phyloP scores from a whole-genome alignment of 2,113 vertebrate species.

The Panurus biarmicus region DNA sequence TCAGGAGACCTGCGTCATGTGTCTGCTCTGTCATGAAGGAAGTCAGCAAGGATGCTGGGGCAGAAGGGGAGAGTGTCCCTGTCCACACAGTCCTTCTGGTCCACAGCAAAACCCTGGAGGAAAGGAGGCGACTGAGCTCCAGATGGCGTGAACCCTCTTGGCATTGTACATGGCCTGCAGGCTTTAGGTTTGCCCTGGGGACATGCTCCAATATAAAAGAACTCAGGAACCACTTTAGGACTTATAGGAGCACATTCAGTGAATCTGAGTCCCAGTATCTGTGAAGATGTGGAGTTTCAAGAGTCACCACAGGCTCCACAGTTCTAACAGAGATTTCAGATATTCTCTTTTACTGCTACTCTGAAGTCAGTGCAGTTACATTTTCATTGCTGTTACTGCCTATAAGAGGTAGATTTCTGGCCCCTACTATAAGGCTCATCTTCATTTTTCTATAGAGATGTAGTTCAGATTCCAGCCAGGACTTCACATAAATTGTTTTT shows the following conservation, averaged over 20 bases:
- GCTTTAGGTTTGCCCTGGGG: neutral
- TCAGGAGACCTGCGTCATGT: neutral
- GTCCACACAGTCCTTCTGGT: neutral
- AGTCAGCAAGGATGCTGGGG: neutral
- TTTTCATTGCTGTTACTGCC: neutral
- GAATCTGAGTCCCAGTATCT: neutral
- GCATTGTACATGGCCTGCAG: neutral
- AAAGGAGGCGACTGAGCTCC: neutral
- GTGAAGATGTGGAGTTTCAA: neutral
- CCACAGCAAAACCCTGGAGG: neutral
- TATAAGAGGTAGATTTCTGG: neutral
- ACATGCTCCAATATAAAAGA: neutral
- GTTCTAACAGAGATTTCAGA: neutral
- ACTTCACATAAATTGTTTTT: constrained; percentile 17
- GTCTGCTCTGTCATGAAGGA: neutral
- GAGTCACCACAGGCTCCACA: neutral
- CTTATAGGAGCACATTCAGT: neutral
- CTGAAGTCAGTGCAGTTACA: neutral
- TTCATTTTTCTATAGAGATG: neutral
- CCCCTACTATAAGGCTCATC: neutral
- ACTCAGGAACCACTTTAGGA: neutral
- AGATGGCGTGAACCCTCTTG: neutral
- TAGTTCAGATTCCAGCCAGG: neutral
- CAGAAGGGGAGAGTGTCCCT: neutral
- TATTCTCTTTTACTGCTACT: neutral